Percentiles rank a stretch among this genome's conserved stretches.
These are phyloP conservation scores for Perizoma affinitatum DNA, from an alignment of 2,888 invertebrate species.

Conservation along the genomic window DNA sequence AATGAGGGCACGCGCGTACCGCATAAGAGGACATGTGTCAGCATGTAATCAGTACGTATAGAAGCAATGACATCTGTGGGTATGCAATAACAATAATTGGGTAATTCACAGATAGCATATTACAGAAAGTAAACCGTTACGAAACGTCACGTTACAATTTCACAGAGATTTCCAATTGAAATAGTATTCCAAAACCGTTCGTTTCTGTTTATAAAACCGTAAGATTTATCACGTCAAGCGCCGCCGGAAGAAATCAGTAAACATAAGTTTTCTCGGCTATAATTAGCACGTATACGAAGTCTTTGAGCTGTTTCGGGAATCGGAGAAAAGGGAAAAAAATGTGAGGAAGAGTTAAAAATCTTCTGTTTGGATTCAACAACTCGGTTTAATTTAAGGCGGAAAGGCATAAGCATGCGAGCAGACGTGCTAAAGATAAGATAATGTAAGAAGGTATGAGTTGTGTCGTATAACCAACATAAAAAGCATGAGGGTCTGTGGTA, in stretches of 20 bases:
- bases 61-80: constrained; percentile 45
- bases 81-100: constrained; percentile 49
- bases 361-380: too few relatives aligned
- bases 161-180: constrained; percentile 26
- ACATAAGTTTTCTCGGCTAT: constrained; percentile 57
- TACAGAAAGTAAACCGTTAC: constrained; percentile 36
- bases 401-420: constrained; percentile 32
- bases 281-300: constrained; percentile 59
- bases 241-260: constrained; percentile 66
- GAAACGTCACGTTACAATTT: constrained; percentile 28
- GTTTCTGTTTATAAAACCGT: constrained; percentile 54
- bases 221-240: constrained; percentile 60
- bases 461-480: too few relatives aligned
- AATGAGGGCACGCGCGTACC: constrained; percentile 52
- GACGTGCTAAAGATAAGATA: constrained; percentile 40
- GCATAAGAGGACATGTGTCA: too few relatives aligned
- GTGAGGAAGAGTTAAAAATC: constrained; percentile 27
- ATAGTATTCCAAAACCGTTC: constrained; percentile 38
- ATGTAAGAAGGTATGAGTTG: background rate
- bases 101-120: constrained; percentile 45
- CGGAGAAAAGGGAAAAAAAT: constrained; percentile 43
- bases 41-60: constrained; percentile 8
- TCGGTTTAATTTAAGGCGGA: too few relatives aligned
- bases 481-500: constrained; percentile 2
- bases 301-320: constrained; percentile 38